Conservation (phyloP, 2,888 invertebrate genomes). For the Saturnia pavonia region DNA sequence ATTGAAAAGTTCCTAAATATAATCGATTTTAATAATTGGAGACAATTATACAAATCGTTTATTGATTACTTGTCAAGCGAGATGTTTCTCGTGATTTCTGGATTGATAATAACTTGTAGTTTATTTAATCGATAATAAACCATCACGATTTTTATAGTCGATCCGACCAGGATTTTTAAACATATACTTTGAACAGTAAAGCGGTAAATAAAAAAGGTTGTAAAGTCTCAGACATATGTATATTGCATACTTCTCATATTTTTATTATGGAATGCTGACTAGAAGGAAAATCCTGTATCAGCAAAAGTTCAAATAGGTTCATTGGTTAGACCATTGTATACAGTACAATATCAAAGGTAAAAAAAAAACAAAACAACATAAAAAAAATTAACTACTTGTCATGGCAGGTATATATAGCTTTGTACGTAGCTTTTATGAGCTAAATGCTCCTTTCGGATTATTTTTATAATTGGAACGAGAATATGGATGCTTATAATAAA, state of each 20-base stretch:
- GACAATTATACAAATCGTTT: slow-evolving; percentile 11
- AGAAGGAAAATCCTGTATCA: not conserved
- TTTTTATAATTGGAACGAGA: too few relatives aligned
- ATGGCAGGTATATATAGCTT: not conserved
- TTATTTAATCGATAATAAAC: not conserved
- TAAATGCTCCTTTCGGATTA: too few relatives aligned
- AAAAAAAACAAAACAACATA: not conserved
- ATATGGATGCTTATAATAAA: too few relatives aligned
- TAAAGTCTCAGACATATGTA: not conserved
- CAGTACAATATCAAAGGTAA: not conserved
- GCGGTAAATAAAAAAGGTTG: not conserved
- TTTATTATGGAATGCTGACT: not conserved
- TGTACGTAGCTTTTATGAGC: too few relatives aligned
- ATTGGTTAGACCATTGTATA: not conserved
- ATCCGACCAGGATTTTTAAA: not conserved
- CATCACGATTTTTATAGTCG: not conserved
- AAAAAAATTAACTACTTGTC: not conserved
- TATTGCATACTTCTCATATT: not conserved
- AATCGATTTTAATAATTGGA: slow-evolving; percentile 10
- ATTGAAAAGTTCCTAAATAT: not conserved
- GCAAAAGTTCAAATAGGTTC: not conserved
- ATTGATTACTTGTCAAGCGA: not conserved
- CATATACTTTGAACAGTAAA: not conserved
- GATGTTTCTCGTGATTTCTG: not conserved
- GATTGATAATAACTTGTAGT: not conserved